Conservation (phyloP, 2,797 vertebrate species). For the Eulemur rubriventer region DNA sequence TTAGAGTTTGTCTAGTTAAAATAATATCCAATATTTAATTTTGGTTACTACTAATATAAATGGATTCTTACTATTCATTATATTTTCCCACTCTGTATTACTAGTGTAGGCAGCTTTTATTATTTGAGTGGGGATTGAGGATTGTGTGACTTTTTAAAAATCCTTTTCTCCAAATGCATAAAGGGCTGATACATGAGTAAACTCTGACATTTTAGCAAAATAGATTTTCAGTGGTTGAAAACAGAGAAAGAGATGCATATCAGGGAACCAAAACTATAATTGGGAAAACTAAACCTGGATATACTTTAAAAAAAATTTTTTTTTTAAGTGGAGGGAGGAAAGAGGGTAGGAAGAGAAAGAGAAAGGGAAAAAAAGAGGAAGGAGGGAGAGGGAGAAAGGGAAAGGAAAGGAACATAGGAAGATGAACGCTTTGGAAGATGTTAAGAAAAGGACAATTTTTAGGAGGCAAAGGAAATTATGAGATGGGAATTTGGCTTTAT, state of each 20-base stretch:
- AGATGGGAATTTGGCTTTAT: neutral
- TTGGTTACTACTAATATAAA: neutral
- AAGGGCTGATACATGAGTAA: neutral
- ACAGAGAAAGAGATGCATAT: neutral
- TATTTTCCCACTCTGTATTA: neutral
- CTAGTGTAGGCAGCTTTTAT: neutral
- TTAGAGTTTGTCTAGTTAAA: conserved; percentile 48
- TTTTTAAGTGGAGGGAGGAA: neutral
- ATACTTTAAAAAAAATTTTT: neutral
- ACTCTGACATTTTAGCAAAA: neutral
- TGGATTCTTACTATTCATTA: neutral
- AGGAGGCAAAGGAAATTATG: neutral
- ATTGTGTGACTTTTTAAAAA: conserved; percentile 16
- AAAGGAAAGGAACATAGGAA: neutral
- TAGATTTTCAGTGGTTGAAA: neutral
- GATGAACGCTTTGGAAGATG: neutral
- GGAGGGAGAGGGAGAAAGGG: neutral
- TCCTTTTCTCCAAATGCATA: neutral
- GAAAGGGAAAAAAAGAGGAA: neutral
- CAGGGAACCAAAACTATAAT: neutral
- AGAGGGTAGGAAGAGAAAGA: neutral
- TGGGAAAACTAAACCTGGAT: neutral
- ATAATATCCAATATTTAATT: neutral
- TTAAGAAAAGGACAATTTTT: neutral
- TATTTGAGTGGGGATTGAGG: neutral